Evolutionary conservation across 1,140 invertebrate genomes (phyloP).

Genomic region (Temnothorax longispinosus): DNA sequence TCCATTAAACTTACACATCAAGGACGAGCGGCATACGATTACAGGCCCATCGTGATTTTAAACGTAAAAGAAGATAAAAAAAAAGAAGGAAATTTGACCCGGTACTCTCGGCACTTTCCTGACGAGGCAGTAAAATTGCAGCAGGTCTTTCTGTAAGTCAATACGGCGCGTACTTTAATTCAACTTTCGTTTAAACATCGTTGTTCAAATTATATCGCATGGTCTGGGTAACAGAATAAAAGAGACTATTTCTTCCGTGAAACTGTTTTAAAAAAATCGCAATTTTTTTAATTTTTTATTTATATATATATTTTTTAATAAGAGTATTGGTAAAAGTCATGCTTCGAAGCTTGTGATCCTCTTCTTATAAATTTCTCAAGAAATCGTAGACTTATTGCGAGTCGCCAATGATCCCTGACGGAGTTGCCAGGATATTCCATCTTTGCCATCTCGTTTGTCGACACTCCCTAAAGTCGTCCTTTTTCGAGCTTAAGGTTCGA

Average conservation of each 20-base stretch:
- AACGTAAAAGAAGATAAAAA: not conserved
- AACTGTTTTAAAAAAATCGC: not conserved
- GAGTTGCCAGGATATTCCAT: not conserved
- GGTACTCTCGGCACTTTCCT: not conserved
- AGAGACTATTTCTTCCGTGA: not conserved
- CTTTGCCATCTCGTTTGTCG: not conserved
- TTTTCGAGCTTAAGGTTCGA: not conserved
- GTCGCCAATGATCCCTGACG: not conserved
- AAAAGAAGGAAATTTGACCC: not conserved
- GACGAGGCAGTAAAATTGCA: not conserved
- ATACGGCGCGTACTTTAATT: not conserved
- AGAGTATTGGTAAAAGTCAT: not conserved
- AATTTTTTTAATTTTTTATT: not conserved
- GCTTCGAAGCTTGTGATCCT: not conserved
- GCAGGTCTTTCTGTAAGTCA: not conserved
- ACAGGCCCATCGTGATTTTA: conserved; percentile 17
- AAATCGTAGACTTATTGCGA: not conserved
- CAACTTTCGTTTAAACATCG: not conserved
- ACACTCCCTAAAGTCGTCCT: not conserved
- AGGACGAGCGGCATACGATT: conserved; percentile 18
- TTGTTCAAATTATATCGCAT: not conserved
- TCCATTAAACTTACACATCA: conserved; percentile 71
- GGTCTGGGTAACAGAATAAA: not conserved
- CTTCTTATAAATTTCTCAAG: not conserved
- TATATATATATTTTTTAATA: not conserved